Evolutionary conservation across 2,888 invertebrate genomes (phyloP).

Genomic region (Lymantria monacha): DNA sequence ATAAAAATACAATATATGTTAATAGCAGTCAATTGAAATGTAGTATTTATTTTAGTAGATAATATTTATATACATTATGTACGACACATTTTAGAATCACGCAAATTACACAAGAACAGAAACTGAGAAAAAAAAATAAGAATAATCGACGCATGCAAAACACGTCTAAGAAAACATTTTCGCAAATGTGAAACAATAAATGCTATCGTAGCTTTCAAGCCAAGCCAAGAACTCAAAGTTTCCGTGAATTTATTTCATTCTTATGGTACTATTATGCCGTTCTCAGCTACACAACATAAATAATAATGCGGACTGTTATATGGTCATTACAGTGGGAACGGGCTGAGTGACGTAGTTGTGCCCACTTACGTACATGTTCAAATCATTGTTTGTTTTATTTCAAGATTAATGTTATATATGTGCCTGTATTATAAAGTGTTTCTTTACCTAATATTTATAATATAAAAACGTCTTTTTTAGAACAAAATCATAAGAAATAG

Average conservation of each 20-base stretch:
- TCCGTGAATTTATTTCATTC: constrained; percentile 77
- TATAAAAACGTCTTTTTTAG: not conserved
- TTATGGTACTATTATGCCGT: constrained; percentile 80
- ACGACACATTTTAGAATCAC: no score
- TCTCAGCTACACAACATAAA: constrained; percentile 80
- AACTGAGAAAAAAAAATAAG: no score
- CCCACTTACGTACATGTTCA: constrained; percentile 33
- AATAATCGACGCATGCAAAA: constrained; percentile 55
- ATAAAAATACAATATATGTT: no score
- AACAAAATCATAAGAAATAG: no score
- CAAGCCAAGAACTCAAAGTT: constrained; percentile 73
- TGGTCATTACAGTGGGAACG: constrained; percentile 75
- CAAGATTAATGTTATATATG: constrained; percentile 26
- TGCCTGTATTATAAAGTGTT: constrained; percentile 20
- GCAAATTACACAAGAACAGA: no score
- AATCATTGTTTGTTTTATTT: constrained; percentile 36
- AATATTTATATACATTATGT: no score
- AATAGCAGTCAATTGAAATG: no score
- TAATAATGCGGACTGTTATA: constrained; percentile 79
- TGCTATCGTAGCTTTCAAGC: constrained; percentile 67
- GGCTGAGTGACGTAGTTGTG: constrained; percentile 59
- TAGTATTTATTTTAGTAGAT: no score
- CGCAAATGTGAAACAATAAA: constrained; percentile 71
- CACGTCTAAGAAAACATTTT: constrained; percentile 57
- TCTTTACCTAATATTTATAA: constrained; percentile 29